These are phyloP conservation scores for Chrysolina americana DNA, from an alignment of 2,888 invertebrate species.

Conservation along the genomic window DNA sequence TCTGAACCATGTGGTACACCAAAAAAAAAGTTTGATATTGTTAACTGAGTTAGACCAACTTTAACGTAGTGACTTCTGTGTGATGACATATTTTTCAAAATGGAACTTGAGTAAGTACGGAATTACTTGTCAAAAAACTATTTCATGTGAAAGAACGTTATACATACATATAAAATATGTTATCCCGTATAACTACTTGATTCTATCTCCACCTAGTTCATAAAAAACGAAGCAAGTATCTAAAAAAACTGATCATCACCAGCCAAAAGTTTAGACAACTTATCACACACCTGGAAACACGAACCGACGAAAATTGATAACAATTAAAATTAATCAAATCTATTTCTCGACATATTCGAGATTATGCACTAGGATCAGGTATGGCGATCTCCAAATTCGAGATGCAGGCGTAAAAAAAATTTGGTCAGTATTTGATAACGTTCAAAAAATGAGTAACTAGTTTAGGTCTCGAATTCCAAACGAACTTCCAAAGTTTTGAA, in stretches of 20 bases:
- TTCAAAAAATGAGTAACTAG: slow-evolving; percentile 63
- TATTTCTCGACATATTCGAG: background rate
- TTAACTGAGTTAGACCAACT: too few species aligned
- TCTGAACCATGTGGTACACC: too few species aligned
- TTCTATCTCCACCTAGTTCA: too few species aligned
- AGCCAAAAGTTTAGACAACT: slow-evolving; percentile 5
- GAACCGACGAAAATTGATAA: slow-evolving; percentile 17
- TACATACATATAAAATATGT: too few species aligned
- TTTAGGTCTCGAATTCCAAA: slow-evolving; percentile 69
- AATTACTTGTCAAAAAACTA: too few species aligned
- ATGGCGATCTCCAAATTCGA: slow-evolving; percentile 34
- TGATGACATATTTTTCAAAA: too few species aligned
- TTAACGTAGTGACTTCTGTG: too few species aligned
- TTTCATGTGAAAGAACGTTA: too few species aligned
- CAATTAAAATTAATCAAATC: slow-evolving; percentile 2
- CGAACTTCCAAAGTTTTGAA: slow-evolving; percentile 49
- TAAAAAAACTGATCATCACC: background rate
- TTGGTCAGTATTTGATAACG: slow-evolving; percentile 62
- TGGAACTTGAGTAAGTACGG: too few species aligned
- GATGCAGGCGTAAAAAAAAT: slow-evolving; percentile 49
- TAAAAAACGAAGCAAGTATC: background rate
- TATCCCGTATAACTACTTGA: too few species aligned
- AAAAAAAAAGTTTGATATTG: too few species aligned
- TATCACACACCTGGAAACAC: slow-evolving; percentile 1
- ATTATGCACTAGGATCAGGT: slow-evolving; percentile 42